Evolutionary conservation across 1,140 invertebrate species (phyloP).

Genomic region (Coptotermes formosanus): DNA sequence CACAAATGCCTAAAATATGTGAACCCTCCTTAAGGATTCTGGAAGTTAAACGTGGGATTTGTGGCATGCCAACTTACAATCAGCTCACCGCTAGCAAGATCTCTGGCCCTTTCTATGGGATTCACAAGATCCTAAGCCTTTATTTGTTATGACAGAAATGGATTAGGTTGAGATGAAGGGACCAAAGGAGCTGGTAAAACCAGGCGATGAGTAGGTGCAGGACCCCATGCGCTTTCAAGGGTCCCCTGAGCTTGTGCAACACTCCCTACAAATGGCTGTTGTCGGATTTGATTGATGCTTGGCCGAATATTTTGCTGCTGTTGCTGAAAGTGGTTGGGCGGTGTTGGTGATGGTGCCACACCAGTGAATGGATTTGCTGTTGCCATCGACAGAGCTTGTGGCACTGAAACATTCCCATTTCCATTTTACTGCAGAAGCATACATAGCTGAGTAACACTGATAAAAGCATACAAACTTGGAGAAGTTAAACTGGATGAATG

Average conservation of each 20-base stretch:
- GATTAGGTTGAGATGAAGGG: constrained; percentile 31
- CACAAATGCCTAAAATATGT: neutral
- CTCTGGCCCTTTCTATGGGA: neutral
- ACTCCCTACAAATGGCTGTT: constrained; percentile 23
- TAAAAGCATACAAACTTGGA: no score
- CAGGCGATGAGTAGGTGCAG: neutral
- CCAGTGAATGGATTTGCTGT: constrained; percentile 31
- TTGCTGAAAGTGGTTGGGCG: neutral
- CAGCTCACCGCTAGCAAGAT: constrained; percentile 1
- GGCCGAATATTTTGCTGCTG: constrained; percentile 12
- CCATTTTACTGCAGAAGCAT: neutral
- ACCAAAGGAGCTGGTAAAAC: constrained; percentile 17
- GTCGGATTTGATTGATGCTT: constrained; percentile 30
- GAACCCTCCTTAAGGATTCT: neutral
- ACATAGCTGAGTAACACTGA: no score
- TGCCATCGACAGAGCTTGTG: constrained; percentile 16
- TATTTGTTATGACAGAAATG: constrained; percentile 31
- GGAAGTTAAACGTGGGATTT: neutral
- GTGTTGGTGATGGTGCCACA: neutral
- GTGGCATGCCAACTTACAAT: neutral
- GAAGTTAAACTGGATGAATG: no score
- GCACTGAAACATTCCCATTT: neutral
- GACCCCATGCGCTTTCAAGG: constrained; percentile 18
- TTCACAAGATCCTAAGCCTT: neutral
- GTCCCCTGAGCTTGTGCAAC: neutral